Evolutionary conservation across 2,797 vertebrate genomes (phyloP).

Genomic region (Enteromius treurensis): DNA sequence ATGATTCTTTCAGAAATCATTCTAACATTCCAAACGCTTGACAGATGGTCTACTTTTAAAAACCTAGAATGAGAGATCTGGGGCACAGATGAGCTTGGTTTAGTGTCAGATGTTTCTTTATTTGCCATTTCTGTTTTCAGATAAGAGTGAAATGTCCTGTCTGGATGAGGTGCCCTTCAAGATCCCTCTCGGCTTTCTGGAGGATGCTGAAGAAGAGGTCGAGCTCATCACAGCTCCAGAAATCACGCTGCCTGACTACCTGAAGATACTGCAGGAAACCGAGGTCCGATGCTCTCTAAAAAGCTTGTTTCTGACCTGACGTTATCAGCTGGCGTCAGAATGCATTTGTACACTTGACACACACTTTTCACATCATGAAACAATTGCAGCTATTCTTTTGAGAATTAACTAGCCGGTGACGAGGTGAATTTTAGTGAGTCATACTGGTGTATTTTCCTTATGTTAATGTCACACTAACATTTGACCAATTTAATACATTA

Average conservation of each 20-base stretch:
- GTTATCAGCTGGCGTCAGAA: background rate
- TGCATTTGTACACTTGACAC: background rate
- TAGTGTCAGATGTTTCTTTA: background rate
- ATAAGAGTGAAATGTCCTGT: conserved; percentile 67
- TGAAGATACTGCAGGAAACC: conserved; percentile 74
- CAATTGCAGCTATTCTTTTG: background rate
- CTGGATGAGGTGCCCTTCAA: conserved; percentile 87
- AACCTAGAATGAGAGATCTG: background rate
- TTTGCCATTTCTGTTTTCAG: conserved; percentile 13
- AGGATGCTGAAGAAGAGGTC: conserved; percentile 62
- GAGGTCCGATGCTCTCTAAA: conserved; percentile 47
- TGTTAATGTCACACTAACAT: background rate
- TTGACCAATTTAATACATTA: background rate
- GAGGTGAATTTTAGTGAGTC: background rate
- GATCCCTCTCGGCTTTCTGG: conserved; percentile 65
- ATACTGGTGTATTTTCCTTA: background rate
- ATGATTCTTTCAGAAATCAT: conserved; percentile 2
- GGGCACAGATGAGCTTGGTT: background rate
- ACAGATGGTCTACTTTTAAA: background rate
- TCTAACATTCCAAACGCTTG: background rate
- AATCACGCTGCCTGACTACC: conserved; percentile 77
- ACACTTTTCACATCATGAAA: background rate
- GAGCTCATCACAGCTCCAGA: conserved; percentile 55
- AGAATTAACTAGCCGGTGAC: background rate
- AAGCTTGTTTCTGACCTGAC: background rate